Evolutionary conservation across 1,140 invertebrate species (phyloP).

Genomic region (Drosophila varians): DNA sequence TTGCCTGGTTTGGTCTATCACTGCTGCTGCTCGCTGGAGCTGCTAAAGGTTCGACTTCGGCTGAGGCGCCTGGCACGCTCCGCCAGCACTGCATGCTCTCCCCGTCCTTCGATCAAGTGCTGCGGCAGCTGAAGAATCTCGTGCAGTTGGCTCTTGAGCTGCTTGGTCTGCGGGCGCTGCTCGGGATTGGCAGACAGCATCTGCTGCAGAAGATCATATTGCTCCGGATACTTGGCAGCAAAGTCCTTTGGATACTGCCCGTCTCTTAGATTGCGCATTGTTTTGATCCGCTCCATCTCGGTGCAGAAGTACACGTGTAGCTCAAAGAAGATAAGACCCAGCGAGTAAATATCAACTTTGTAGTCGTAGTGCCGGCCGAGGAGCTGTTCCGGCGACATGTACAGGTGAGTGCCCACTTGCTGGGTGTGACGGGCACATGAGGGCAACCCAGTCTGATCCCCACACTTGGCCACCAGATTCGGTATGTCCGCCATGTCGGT

Average conservation of each 20-base stretch:
- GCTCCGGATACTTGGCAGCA: conserved; percentile 86
- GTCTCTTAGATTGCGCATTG: conserved; percentile 87
- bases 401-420: conserved; percentile 92
- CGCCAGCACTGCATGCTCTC: conserved; percentile 57
- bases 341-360: conserved; percentile 98
- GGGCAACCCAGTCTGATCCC: conserved; percentile 60
- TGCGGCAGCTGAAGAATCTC: conserved; percentile 64
- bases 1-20: conserved; percentile 4
- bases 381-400: conserved; percentile 98
- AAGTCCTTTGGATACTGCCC: conserved; percentile 90
- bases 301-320: conserved; percentile 94
- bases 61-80: conserved; percentile 66
- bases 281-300: conserved; percentile 92
- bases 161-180: conserved; percentile 90
- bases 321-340: conserved; percentile 97
- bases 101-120: conserved; percentile 56
- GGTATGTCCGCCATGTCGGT: conserved; percentile 90
- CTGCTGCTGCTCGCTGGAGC: conserved; percentile 52
- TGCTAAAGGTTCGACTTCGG: conserved; percentile 75
- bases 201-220: conserved; percentile 88
- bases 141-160: conserved; percentile 85
- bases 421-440: conserved; percentile 84
- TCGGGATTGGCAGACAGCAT: conserved; percentile 91
- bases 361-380: conserved; percentile 91
- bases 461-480: conserved; percentile 80